These are phyloP conservation scores for Dicranocentrus wangi DNA, from an alignment of 2,888 invertebrate species.

Conservation along the genomic window DNA sequence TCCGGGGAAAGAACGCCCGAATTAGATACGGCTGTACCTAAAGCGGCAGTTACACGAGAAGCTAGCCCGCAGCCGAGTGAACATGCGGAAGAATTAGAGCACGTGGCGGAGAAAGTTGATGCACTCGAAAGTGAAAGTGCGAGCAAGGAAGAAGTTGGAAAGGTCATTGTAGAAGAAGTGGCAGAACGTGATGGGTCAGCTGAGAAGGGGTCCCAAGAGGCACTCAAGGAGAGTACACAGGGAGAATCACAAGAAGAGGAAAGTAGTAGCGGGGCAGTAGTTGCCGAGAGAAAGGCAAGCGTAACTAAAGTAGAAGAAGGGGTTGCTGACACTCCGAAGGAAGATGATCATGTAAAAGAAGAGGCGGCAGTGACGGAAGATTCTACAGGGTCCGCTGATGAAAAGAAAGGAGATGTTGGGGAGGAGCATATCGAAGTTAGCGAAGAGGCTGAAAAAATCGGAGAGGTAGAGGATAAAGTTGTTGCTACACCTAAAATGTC, in stretches of 20 bases:
- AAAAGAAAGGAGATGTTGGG: no score
- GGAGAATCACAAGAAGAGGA: not conserved
- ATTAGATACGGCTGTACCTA: not conserved
- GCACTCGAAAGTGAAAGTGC: not conserved
- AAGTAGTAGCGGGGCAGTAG: not conserved
- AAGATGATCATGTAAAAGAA: not conserved
- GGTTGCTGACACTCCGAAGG: not conserved
- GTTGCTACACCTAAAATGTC: not conserved
- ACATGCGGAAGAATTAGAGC: not conserved
- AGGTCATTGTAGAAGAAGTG: conserved; percentile 6
- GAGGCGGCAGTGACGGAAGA: not conserved
- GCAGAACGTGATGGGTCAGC: conserved; percentile 5
- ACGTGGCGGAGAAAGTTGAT: not conserved
- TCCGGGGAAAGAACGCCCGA: conserved; percentile 37
- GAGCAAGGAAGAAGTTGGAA: not conserved
- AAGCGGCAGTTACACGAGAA: conserved; percentile 19
- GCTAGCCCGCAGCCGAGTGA: conserved; percentile 10
- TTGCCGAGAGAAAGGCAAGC: not conserved
- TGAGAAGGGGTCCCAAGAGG: conserved; percentile 16
- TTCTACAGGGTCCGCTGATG: no score
- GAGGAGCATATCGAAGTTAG: no score
- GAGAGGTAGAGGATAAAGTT: no score
- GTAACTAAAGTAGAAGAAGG: not conserved
- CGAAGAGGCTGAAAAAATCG: no score
- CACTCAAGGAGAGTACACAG: not conserved